Evolutionary conservation across 2,113 vertebrate species (phyloP), one percentile per base, ranked within the genome.

Genomic region (Nibea albiflora): DNA sequence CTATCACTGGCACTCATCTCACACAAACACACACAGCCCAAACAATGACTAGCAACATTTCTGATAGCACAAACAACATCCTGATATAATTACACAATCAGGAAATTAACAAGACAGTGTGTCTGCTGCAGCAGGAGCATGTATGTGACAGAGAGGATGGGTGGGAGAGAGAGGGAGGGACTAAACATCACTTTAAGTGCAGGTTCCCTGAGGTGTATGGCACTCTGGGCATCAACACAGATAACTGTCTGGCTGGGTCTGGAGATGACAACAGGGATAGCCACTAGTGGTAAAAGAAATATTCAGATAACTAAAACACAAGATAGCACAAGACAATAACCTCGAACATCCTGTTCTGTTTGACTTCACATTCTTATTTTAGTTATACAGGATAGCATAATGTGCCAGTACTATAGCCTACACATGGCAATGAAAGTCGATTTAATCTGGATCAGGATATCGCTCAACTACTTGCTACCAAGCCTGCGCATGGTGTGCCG

Each of bases 41-140:
- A 87, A 93, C 90, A 94, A 92, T 90, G 86, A 90, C 84, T n/a
- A 56, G 80, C 78, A 87, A 73, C 68, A 90, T 90, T 84, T 90
- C 87, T 74, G 89, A 90, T 84, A 86, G 78, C 73, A 89, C 89
- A 91, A 93, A 92, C 88, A 92, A 90, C 88, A 90, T 92, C 80
- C 88, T 90, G 80, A 92, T 86, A 92, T 85, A 94, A 94, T 93
- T 90, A 94, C 83, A 80, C 80, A 90, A 86, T 91, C 89, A 92
- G 92, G 92, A 94, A 94, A 93, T 92, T 88, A 91, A 89, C 86
- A 92, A 87, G 90, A 80, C 88, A 68, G 86, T 20, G 79, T 85
- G 90, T 92, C 91, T 93, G 80, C 81, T 82, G 79, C 80, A 77
- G 84, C 80, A 78, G 72, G 58, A 81, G 54, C 73, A 82, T 82